phyloP scores from a whole-genome alignment of 2,113 vertebrate species.

The Orthonyx spaldingii region DNA sequence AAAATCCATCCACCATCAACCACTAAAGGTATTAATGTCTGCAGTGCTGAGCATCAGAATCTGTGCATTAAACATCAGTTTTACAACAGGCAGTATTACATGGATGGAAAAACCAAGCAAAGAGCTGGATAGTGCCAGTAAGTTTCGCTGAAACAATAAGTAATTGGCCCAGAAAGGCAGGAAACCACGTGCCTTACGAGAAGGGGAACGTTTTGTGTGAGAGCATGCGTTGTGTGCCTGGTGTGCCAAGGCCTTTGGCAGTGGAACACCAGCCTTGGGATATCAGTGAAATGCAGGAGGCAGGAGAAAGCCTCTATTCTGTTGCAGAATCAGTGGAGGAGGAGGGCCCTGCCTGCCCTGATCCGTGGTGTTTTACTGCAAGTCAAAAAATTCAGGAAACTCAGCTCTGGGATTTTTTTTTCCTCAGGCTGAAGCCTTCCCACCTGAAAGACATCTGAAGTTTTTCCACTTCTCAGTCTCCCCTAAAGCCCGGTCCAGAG shows the following conservation, averaged over 20 bases:
- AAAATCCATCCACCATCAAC: not conserved
- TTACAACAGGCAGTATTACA: not conserved
- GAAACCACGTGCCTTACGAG: not conserved
- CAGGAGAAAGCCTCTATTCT: not conserved
- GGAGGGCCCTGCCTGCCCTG: not conserved
- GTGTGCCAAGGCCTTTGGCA: not conserved
- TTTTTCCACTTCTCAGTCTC: not conserved
- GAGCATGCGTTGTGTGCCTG: not conserved
- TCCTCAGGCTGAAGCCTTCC: not conserved
- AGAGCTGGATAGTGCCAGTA: not conserved
- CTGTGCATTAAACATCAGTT: not conserved
- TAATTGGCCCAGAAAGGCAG: not conserved
- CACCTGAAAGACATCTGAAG: not conserved
- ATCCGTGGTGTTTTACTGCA: not conserved
- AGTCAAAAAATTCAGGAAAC: not conserved
- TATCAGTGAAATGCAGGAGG: not conserved
- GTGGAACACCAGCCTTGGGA: not conserved
- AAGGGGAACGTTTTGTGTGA: not conserved
- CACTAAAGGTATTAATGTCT: not conserved
- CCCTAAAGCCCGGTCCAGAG: not conserved
- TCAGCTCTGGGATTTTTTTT: not conserved
- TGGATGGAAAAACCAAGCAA: not conserved
- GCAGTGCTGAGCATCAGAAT: not conserved
- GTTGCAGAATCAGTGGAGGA: not conserved
- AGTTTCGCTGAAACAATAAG: not conserved